Evolutionary conservation across 1,140 invertebrate genomes (phyloP).

Genomic region (Aphidius ervi): DNA sequence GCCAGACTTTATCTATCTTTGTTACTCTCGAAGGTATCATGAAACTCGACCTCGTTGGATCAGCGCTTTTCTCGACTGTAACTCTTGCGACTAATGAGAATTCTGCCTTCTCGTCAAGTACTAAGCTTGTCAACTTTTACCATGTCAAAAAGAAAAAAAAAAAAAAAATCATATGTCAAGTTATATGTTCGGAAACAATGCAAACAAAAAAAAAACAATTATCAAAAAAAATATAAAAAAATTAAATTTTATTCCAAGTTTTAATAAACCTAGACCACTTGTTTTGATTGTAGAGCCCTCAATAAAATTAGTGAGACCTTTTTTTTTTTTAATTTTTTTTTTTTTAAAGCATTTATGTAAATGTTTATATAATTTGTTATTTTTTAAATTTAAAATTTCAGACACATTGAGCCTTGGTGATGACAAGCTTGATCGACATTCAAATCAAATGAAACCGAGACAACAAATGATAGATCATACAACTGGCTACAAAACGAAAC

Average conservation of each 20-base stretch:
- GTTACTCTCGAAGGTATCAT: constrained; percentile 12
- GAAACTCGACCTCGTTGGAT: constrained; percentile 24
- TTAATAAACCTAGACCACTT: too few relatives aligned
- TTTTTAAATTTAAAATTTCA: constrained; percentile 29
- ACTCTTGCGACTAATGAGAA: constrained; percentile 26
- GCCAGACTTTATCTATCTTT: neutral
- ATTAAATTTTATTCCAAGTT: too few relatives aligned
- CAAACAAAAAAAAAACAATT: neutral
- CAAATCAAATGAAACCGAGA: constrained; percentile 40
- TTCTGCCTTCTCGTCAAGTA: constrained; percentile 21
- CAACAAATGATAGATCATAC: constrained; percentile 47
- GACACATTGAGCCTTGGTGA: constrained; percentile 50
- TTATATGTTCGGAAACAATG: neutral
- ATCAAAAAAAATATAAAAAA: too few relatives aligned
- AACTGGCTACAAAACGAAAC: constrained; percentile 39
- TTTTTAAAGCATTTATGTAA: neutral
- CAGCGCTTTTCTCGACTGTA: constrained; percentile 24
- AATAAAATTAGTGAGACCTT: neutral
- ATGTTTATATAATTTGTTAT: too few relatives aligned
- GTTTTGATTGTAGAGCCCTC: neutral
- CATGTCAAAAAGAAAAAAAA: too few relatives aligned
- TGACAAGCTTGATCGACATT: constrained; percentile 43
- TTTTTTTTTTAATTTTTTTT: neutral
- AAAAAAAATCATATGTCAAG: too few relatives aligned
- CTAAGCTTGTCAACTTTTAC: neutral